Conservation (phyloP, 1,140 invertebrate species). For the Drosophila ohnishii region DNA sequence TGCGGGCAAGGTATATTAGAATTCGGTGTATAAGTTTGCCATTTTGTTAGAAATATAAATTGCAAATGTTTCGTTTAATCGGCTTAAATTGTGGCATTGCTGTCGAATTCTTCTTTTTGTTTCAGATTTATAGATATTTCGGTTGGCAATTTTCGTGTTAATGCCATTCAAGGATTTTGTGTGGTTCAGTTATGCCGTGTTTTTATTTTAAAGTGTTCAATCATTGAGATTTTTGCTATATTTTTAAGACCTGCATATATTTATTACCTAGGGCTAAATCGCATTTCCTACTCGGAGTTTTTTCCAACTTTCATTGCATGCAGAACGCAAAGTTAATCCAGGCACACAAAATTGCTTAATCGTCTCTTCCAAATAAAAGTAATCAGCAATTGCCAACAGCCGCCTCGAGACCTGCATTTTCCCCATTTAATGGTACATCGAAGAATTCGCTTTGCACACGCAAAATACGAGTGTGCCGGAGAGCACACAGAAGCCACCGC, state of each 20-base stretch:
- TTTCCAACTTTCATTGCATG: slow-evolving; percentile 50
- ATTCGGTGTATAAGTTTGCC: background rate
- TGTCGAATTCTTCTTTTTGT: background rate
- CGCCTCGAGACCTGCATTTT: slow-evolving; percentile 33
- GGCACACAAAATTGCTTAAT: slow-evolving; percentile 68
- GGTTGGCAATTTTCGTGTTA: slow-evolving; percentile 10
- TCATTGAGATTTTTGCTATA: too few species aligned
- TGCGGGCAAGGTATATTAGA: slow-evolving; percentile 3
- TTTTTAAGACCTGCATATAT: too few species aligned
- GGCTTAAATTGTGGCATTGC: background rate
- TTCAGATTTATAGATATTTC: background rate
- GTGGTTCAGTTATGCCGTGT: background rate
- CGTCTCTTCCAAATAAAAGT: slow-evolving; percentile 55
- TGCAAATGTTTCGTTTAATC: background rate
- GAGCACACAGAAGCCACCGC: slow-evolving; percentile 16
- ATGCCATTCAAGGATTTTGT: background rate
- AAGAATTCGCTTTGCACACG: slow-evolving; percentile 55
- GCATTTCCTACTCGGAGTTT: background rate
- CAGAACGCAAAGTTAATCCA: slow-evolving; percentile 49
- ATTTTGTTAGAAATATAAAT: background rate
- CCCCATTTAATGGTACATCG: slow-evolving; percentile 52
- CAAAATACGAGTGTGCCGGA: slow-evolving; percentile 34
- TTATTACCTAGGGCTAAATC: background rate
- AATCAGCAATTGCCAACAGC: slow-evolving; percentile 63
- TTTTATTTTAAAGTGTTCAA: background rate